Conservation (phyloP, 2,888 invertebrate genomes). For the Asteroscopus sphinx region DNA sequence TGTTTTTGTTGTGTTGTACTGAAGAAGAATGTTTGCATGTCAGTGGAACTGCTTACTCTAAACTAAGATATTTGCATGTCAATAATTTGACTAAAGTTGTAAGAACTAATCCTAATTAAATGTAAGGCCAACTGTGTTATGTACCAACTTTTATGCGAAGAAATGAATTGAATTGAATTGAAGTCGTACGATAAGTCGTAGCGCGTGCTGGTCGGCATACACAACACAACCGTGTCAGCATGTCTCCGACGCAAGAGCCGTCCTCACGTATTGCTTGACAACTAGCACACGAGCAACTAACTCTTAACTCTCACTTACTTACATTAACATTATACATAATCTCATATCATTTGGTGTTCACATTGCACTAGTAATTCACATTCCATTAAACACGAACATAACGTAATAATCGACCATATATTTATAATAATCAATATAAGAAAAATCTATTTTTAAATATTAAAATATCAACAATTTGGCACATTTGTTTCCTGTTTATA, state of each 20-base stretch:
- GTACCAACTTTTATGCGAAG: no score
- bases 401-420: conserved; percentile 63
- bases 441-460: conserved; percentile 69
- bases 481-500: conserved; percentile 82
- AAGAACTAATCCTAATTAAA: no score
- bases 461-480: conserved; percentile 87
- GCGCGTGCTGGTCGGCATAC: conserved; percentile 1
- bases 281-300: conserved; percentile 63
- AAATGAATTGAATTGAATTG: no score
- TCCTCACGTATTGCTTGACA: conserved; percentile 50
- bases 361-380: conserved; percentile 75
- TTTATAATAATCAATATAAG: conserved; percentile 71
- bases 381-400: conserved; percentile 64
- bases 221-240: background rate
- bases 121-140: no score
- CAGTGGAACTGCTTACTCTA: no score
- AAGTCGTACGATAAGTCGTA: background rate
- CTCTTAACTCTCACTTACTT: conserved; percentile 67
- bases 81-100: no score
- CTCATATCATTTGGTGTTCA: conserved; percentile 82
- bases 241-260: conserved; percentile 36
- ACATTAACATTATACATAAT: conserved; percentile 60
- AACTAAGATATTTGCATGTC: no score
- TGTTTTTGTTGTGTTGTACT: no score
- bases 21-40: no score